A percentile compares a stretch with the other conserved stretches of the same genome.
Evolutionary conservation across 2,113 vertebrate species (phyloP).

Genomic region (Enhydra lutris): DNA sequence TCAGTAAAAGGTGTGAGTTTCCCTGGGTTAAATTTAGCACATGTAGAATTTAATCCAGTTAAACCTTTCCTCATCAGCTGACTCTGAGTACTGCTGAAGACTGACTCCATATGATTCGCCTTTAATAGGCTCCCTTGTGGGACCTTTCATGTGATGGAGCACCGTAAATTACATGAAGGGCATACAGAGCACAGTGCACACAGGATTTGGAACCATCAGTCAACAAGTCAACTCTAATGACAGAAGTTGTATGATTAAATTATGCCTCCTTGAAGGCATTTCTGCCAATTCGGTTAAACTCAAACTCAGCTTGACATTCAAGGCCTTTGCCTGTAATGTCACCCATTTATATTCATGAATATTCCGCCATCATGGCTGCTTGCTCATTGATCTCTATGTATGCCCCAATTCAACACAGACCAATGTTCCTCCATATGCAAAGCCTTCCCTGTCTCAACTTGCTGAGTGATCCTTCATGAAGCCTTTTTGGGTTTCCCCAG

Average conservation of each 20-base stretch:
- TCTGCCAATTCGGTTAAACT: background rate
- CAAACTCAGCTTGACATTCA: background rate
- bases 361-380: background rate
- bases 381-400: background rate
- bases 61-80: background rate
- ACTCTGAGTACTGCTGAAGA: background rate
- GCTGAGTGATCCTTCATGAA: background rate
- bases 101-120: background rate
- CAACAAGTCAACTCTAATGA: background rate
- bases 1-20: background rate
- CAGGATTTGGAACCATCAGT: background rate
- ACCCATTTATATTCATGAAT: background rate
- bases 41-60: background rate
- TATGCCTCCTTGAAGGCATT: background rate
- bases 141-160: background rate
- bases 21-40: background rate
- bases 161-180: slow-evolving; percentile 3
- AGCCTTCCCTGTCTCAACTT: background rate
- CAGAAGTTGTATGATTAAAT: background rate
- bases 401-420: background rate
- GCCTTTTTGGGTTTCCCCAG: background rate
- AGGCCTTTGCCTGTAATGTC: background rate
- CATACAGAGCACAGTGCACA: background rate
- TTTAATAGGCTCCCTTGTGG: background rate
- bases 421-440: background rate